Evolutionary conservation across 2,797 vertebrate genomes (phyloP).

Genomic region (Diceros bicornis): DNA sequence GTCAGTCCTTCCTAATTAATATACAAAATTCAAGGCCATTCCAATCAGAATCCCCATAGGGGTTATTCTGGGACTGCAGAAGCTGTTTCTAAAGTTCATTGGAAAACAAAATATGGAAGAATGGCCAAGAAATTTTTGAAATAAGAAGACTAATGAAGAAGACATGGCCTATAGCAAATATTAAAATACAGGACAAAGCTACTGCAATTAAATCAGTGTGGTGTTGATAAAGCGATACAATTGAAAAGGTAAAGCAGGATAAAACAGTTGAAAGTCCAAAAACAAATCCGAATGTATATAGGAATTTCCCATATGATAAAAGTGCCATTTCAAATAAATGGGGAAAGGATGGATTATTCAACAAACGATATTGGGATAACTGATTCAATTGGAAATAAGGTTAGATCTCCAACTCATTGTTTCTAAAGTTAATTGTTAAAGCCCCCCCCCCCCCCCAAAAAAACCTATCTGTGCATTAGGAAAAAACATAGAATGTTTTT

Average conservation of each 20-base stretch:
- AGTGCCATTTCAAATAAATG: not conserved
- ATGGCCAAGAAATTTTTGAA: not conserved
- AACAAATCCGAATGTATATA: not conserved
- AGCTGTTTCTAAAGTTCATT: not conserved
- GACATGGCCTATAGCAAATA: not conserved
- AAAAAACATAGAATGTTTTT: not conserved
- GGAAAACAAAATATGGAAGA: not conserved
- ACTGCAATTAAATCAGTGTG: not conserved
- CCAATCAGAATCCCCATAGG: not conserved
- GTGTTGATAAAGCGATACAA: not conserved
- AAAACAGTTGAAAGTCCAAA: not conserved
- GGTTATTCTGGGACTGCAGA: not conserved
- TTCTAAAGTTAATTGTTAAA: slow-evolving; percentile 9
- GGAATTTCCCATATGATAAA: not conserved
- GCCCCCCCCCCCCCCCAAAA: not conserved
- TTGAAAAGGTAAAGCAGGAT: not conserved
- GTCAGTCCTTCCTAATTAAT: not conserved
- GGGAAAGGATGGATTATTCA: not conserved
- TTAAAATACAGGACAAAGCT: not conserved
- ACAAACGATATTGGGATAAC: not conserved
- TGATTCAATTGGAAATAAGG: not conserved
- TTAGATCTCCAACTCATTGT: not conserved
- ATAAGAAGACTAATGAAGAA: not conserved
- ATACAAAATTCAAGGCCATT: not conserved
- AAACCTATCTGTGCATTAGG: not conserved